Evolutionary conservation across 2,888 invertebrate genomes (phyloP).

Genomic region (Nesidiocoris tenuis): DNA sequence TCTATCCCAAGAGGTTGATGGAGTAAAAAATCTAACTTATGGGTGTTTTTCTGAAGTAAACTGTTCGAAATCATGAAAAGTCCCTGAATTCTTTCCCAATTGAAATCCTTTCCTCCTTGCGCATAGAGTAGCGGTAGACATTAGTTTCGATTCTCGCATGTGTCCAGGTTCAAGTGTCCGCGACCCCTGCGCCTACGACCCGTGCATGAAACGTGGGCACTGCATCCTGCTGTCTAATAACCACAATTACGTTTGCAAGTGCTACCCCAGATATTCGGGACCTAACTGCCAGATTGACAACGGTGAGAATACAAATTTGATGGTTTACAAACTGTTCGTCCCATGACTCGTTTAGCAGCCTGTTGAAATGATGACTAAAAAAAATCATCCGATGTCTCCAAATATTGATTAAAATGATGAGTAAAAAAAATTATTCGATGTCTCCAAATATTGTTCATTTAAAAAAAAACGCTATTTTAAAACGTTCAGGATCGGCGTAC

Average conservation of each 20-base stretch:
- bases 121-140: conserved; percentile 34
- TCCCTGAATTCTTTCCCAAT: no score
- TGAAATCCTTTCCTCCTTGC: not conserved
- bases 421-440: no score
- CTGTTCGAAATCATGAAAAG: no score
- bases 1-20: no score
- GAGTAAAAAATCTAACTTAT: no score
- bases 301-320: conserved; percentile 54
- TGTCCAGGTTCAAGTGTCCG: conserved; percentile 49
- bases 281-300: conserved; percentile 82
- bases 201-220: conserved; percentile 78
- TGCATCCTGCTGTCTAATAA: conserved; percentile 72
- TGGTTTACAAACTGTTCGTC: not conserved
- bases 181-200: conserved; percentile 75
- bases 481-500: no score
- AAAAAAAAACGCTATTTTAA: no score
- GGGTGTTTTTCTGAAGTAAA: no score
- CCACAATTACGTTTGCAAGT: conserved; percentile 74
- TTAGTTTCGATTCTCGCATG: conserved; percentile 38
- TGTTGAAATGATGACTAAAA: no score
- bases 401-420: no score
- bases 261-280: conserved; percentile 79
- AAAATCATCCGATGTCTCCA: no score
- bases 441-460: no score
- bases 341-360: not conserved